Conservation (phyloP, 2,888 invertebrate species). For the Drosophila monieri region DNA sequence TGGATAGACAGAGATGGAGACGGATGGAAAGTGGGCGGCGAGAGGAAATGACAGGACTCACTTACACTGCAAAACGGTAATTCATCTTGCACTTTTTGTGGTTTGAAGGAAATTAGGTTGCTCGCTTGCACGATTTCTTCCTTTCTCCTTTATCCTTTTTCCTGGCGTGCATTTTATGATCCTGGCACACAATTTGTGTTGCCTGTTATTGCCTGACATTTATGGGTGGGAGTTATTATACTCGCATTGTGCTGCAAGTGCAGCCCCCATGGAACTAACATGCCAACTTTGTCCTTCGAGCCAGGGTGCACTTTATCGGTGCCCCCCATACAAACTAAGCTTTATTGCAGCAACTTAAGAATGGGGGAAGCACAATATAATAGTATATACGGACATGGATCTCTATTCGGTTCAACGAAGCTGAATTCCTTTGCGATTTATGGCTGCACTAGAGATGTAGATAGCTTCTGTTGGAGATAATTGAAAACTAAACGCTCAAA, state of each 20-base stretch:
- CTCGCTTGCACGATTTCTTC: slow-evolving; percentile 21
- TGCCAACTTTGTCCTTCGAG: slow-evolving; percentile 32
- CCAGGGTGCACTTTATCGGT: slow-evolving; percentile 37
- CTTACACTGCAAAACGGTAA: slow-evolving; percentile 20
- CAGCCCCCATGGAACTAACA: slow-evolving; percentile 24
- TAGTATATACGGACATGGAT: slow-evolving; percentile 2
- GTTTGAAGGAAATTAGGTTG: slow-evolving; percentile 37
- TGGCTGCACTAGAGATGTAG: not conserved
- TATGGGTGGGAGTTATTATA: slow-evolving; percentile 27
- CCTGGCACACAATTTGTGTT: slow-evolving; percentile 38
- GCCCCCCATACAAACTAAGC: slow-evolving; percentile 18
- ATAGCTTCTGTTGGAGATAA: not conserved
- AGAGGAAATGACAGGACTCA: slow-evolving; percentile 15
- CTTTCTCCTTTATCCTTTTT: not conserved
- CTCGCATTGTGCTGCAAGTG: slow-evolving; percentile 10
- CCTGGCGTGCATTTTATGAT: slow-evolving; percentile 41
- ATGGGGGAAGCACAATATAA: not conserved
- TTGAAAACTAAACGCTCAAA: not conserved
- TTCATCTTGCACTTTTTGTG: slow-evolving; percentile 43
- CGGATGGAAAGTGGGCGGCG: not conserved
- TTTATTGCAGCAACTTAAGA: slow-evolving; percentile 28
- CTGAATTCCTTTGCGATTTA: not conserved
- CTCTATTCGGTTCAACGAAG: not conserved
- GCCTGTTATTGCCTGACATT: slow-evolving; percentile 38
- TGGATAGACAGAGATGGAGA: not conserved